These are phyloP conservation scores for Heliconius melpomene DNA, from an alignment of 1,140 invertebrate genomes.

Conservation along the genomic window DNA sequence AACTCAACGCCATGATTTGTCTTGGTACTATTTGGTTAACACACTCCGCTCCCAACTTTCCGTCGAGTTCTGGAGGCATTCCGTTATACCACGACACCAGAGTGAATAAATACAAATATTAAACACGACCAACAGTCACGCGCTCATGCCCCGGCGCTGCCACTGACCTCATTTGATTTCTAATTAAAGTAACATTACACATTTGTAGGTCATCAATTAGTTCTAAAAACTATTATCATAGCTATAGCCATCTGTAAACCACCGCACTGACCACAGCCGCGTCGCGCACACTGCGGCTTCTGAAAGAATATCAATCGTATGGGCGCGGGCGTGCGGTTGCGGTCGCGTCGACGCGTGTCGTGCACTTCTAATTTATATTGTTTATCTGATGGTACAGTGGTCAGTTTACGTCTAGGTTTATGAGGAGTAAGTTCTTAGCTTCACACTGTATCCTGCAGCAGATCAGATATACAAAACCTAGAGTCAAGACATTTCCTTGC, in stretches of 20 bases:
- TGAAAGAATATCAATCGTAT: constrained; percentile 19
- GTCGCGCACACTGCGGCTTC: constrained; percentile 18
- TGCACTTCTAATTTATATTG: neutral
- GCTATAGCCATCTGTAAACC: too few species aligned
- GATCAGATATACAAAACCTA: too few species aligned
- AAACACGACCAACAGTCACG: neutral
- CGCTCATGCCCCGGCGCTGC: too few species aligned
- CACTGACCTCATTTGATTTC: too few species aligned
- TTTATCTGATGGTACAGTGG: neutral
- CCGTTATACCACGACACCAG: neutral
- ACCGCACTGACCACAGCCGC: neutral
- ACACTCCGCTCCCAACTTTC: neutral
- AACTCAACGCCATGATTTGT: too few species aligned
- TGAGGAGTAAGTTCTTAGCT: neutral
- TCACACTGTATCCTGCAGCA: neutral
- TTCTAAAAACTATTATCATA: too few species aligned
- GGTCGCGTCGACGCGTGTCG: neutral
- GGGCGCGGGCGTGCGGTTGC: neutral
- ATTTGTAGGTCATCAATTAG: too few species aligned
- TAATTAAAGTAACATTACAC: too few species aligned
- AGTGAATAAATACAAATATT: neutral
- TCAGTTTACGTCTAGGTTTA: neutral
- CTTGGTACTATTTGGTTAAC: neutral
- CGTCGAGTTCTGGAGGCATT: neutral
- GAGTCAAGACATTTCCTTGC: too few species aligned